Percentiles rank a stretch among this genome's conserved stretches.
Conservation (phyloP, 2,113 vertebrate genomes). For the Dromas ardeola region DNA sequence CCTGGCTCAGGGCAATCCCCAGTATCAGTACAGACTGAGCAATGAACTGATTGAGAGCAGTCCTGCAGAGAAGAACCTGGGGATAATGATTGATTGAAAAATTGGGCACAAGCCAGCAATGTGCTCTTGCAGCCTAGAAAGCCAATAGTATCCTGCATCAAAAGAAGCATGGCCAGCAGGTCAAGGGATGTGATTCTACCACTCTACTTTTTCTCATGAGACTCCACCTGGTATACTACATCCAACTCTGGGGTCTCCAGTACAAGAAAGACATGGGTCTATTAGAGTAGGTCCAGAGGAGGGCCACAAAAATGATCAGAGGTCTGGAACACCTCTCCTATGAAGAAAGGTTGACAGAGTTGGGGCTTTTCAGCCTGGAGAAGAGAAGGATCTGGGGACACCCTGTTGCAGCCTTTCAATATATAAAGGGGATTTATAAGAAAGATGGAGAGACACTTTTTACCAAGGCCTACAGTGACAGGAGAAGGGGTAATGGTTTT, state of each 20-base stretch:
- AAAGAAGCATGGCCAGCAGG: fast-evolving
- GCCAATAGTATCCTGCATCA: not conserved
- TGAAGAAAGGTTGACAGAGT: not conserved
- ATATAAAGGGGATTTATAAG: not conserved
- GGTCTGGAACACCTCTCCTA: not conserved
- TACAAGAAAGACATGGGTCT: not conserved
- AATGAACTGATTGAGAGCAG: not conserved
- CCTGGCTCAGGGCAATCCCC: not conserved
- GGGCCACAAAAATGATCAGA: not conserved
- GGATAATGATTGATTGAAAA: not conserved
- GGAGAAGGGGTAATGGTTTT: not conserved
- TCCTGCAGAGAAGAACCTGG: not conserved
- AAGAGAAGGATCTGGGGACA: not conserved
- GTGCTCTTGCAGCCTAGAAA: not conserved
- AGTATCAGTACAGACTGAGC: not conserved
- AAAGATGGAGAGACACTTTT: not conserved
- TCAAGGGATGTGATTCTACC: not conserved
- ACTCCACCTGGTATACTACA: not conserved
- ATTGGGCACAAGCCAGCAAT: not conserved
- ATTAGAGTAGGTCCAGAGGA: not conserved
- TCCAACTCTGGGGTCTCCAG: not conserved
- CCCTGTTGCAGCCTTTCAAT: not conserved
- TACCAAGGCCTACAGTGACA: not conserved
- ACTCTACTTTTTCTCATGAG: not conserved
- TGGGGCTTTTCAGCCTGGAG: not conserved